Percentiles rank a stretch among this genome's conserved stretches.
These are phyloP conservation scores for Hymenopus coronatus DNA, from an alignment of 2,888 invertebrate genomes.

Conservation along the genomic window DNA sequence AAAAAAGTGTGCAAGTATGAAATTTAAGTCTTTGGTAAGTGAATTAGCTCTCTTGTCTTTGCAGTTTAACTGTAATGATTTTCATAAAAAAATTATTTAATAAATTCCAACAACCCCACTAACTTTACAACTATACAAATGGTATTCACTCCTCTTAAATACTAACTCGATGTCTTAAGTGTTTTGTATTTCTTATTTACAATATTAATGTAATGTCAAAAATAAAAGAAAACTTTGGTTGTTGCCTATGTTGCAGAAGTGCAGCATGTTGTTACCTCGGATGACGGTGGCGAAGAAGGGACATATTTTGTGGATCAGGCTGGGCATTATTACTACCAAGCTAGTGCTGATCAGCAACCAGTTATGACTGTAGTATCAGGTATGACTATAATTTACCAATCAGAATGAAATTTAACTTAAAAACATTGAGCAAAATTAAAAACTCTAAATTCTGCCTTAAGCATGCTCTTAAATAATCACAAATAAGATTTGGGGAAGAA, in stretches of 20 bases:
- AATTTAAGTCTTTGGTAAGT: too few relatives aligned
- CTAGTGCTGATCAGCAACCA: conserved; percentile 61
- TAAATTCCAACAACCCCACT: too few relatives aligned
- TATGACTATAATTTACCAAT: conserved; percentile 6
- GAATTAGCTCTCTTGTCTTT: too few relatives aligned
- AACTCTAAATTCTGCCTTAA: too few relatives aligned
- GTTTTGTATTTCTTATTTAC: not conserved
- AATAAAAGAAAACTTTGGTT: not conserved
- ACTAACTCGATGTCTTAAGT: not conserved
- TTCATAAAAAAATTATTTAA: too few relatives aligned
- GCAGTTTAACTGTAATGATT: too few relatives aligned
- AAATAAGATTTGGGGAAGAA: too few relatives aligned
- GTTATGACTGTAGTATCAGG: conserved; percentile 62
- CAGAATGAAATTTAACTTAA: not conserved
- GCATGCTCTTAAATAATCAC: too few relatives aligned
- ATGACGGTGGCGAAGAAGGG: conserved; percentile 55
- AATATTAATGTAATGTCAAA: not conserved
- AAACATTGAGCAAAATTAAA: not conserved
- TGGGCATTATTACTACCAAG: conserved; percentile 80
- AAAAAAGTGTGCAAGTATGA: too few relatives aligned
- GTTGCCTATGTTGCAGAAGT: conserved; percentile 23
- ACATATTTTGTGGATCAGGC: conserved; percentile 80
- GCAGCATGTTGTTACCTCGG: conserved; percentile 39
- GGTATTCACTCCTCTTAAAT: too few relatives aligned
- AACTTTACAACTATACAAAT: too few relatives aligned